phyloP scores from a whole-genome alignment of 2,797 vertebrate species.

The Anguilla obscura region DNA sequence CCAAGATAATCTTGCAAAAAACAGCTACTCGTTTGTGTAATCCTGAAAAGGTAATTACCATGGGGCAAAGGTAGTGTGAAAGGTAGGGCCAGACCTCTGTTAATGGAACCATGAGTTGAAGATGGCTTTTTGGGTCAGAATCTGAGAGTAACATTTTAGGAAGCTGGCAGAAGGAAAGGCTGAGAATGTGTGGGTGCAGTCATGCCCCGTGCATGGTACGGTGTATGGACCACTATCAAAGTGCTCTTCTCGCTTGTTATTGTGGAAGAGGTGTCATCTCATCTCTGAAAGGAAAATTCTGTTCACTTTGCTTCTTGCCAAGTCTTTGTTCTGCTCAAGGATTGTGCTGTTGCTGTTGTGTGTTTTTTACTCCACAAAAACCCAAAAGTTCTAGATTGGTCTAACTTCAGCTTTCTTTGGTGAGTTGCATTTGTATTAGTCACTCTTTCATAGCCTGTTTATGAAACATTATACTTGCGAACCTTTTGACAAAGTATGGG shows the following conservation, averaged over 20 bases:
- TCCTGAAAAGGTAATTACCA: not conserved
- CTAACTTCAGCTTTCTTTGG: constrained; percentile 4
- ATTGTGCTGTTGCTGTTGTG: not conserved
- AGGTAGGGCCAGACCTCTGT: not conserved
- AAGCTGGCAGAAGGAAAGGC: constrained; percentile 15
- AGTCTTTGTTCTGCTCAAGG: constrained; percentile 3
- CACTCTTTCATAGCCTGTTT: not conserved
- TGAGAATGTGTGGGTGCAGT: not conserved
- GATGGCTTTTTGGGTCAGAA: constrained; percentile 28
- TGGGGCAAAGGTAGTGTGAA: not conserved
- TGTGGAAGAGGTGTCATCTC: constrained; percentile 20
- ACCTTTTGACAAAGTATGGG: not conserved
- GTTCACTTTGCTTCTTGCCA: not conserved
- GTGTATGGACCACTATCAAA: constrained; percentile 5
- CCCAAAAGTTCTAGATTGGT: constrained; percentile 11
- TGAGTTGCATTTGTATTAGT: constrained; percentile 17
- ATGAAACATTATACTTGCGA: constrained; percentile 3
- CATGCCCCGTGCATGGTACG: not conserved
- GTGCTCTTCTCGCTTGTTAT: constrained; percentile 11
- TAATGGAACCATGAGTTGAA: constrained; percentile 32
- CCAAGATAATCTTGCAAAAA: not conserved
- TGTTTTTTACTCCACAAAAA: not conserved
- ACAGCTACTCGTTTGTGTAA: not conserved
- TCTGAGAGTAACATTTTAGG: not conserved
- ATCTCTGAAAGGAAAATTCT: not conserved